Evolutionary conservation across 2,113 vertebrate species (phyloP).

Genomic region (Peromyscus maniculatus): DNA sequence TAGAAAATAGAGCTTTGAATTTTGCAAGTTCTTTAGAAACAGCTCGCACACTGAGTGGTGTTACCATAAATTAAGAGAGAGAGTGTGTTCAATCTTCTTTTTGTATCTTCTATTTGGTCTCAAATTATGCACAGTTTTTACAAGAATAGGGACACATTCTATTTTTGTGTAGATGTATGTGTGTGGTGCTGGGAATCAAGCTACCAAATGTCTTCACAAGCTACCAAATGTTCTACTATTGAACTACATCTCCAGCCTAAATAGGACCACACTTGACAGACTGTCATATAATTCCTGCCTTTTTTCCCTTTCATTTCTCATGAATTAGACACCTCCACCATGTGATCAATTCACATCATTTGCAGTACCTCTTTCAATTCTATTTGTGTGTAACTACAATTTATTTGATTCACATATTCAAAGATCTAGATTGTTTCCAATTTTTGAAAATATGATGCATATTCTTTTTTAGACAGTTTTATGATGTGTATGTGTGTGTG

Average conservation of each 20-base stretch:
- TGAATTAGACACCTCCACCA: neutral
- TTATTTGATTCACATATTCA: neutral
- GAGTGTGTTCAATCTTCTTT: neutral
- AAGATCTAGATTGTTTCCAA: neutral
- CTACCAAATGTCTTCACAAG: neutral
- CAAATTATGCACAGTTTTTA: neutral
- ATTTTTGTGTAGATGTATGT: neutral
- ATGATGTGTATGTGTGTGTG: neutral
- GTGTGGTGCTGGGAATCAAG: neutral
- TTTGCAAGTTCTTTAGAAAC: neutral
- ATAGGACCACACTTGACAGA: neutral
- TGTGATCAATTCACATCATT: neutral
- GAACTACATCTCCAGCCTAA: neutral
- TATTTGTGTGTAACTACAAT: neutral
- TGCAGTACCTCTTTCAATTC: neutral
- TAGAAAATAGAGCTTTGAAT: slow-evolving; percentile 35
- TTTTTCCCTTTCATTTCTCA: neutral
- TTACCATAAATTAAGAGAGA: neutral
- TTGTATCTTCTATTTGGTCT: neutral
- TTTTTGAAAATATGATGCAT: neutral
- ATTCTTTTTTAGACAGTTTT: neutral
- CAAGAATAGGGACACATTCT: neutral
- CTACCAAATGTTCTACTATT: neutral
- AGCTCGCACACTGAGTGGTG: too few relatives aligned
- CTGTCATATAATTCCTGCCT: neutral